Evolutionary conservation across 2,797 vertebrate species (phyloP).

Genomic region (Rhinophrynus dorsalis): DNA sequence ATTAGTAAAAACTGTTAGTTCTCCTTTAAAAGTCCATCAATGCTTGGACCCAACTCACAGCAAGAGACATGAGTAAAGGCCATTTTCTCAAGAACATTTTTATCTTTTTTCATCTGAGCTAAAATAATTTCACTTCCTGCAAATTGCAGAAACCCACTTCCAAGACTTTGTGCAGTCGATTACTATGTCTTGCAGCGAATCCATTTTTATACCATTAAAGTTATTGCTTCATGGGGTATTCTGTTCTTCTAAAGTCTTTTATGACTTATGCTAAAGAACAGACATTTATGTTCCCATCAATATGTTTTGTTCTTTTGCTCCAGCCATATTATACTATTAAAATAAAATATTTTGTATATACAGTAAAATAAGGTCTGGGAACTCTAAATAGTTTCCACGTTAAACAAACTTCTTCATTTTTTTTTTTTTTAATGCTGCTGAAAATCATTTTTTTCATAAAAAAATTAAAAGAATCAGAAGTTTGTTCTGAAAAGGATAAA

Average conservation of each 20-base stretch:
- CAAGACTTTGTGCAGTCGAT: not conserved
- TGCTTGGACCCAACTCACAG: too few species aligned
- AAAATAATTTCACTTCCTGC: not conserved
- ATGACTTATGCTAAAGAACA: constrained; percentile 46
- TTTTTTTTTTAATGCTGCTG: too few species aligned
- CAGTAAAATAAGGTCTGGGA: not conserved
- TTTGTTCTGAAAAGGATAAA: too few species aligned
- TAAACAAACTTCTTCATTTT: constrained; percentile 4
- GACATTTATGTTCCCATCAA: constrained; percentile 42
- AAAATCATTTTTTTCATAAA: too few species aligned
- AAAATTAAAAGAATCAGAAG: too few species aligned
- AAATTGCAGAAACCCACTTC: constrained; percentile 12
- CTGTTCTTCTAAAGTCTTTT: constrained; percentile 30
- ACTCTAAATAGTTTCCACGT: not conserved
- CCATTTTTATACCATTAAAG: constrained; percentile 37
- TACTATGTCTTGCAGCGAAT: not conserved
- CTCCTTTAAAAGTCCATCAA: too few species aligned
- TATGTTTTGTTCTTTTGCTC: not conserved
- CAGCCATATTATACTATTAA: constrained; percentile 30
- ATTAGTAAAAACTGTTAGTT: too few species aligned
- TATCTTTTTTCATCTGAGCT: constrained; percentile 14
- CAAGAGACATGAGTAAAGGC: too few species aligned
- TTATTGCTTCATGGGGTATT: constrained; percentile 32
- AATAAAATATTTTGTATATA: not conserved
- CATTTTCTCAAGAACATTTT: constrained; percentile 12